phyloP scores from a whole-genome alignment of 1,140 invertebrate genomes.

The Hycleus phaleratus region DNA sequence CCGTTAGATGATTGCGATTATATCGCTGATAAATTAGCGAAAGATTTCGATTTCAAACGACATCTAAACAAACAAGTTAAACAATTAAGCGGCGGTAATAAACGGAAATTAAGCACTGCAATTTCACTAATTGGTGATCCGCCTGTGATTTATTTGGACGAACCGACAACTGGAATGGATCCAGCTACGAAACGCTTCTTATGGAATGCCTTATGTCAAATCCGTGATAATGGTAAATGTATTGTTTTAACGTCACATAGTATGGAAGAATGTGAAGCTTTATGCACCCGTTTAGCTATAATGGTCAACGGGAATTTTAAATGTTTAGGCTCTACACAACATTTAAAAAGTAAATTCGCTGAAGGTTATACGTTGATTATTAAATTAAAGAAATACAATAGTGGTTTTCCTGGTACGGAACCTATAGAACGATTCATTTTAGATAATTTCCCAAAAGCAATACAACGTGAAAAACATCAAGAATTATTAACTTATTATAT shows the following conservation, averaged over 20 bases:
- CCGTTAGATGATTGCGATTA: constrained; percentile 40
- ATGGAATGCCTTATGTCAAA: constrained; percentile 60
- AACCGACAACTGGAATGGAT: constrained; percentile 77
- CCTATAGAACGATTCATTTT: constrained; percentile 10
- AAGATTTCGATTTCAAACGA: constrained; percentile 42
- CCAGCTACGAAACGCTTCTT: constrained; percentile 68
- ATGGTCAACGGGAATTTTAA: constrained; percentile 77
- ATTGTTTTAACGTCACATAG: constrained; percentile 71
- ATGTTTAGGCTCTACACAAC: constrained; percentile 59
- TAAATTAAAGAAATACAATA: constrained; percentile 29
- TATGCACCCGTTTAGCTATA: constrained; percentile 76
- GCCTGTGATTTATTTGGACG: constrained; percentile 77
- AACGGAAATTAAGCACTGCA: constrained; percentile 87
- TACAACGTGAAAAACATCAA: constrained; percentile 14
- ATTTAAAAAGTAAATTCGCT: constrained; percentile 58
- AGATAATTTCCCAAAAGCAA: constrained; percentile 8
- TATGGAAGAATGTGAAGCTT: constrained; percentile 79
- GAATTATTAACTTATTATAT: constrained; percentile 17
- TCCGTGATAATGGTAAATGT: constrained; percentile 54
- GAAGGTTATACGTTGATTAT: constrained; percentile 42
- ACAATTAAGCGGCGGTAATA: constrained; percentile 84
- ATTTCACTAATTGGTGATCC: constrained; percentile 84
- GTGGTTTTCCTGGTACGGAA: constrained; percentile 2
- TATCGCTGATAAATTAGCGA: constrained; percentile 36
- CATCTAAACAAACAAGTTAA: constrained; percentile 48